Percentiles rank a stretch among this genome's conserved stretches.
Evolutionary conservation across 2,888 invertebrate species (phyloP).

Genomic region (Nowickia ferox): DNA sequence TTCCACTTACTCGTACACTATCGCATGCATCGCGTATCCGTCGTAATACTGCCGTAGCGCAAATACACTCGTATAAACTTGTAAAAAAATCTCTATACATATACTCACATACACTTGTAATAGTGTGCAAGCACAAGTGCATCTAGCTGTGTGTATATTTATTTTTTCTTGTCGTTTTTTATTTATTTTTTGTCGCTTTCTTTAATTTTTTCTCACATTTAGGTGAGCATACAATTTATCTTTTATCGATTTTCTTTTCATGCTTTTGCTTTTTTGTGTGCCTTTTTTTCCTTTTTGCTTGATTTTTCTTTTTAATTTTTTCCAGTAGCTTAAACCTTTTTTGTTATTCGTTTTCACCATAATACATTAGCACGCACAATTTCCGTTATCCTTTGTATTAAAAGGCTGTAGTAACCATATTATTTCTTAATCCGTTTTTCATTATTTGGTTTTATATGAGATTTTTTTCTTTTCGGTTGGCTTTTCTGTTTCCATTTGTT

Average conservation of each 20-base stretch:
- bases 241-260: slow-evolving; percentile 67
- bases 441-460: slow-evolving; percentile 47
- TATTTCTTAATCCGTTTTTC: slow-evolving; percentile 67
- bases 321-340: slow-evolving; percentile 38
- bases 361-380: slow-evolving; percentile 71
- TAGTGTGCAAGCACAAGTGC: slow-evolving; percentile 31
- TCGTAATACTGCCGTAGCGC: slow-evolving; percentile 9
- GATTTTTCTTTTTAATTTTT: slow-evolving; percentile 47
- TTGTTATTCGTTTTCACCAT: slow-evolving; percentile 47
- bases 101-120: slow-evolving; percentile 18
- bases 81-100: slow-evolving; percentile 33
- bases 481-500: slow-evolving; percentile 49
- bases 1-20: slow-evolving; percentile 3
- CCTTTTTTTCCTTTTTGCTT: slow-evolving; percentile 32
- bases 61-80: slow-evolving; percentile 35
- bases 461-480: slow-evolving; percentile 40
- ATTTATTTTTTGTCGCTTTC: slow-evolving; percentile 38
- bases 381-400: slow-evolving; percentile 59
- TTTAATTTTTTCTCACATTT: slow-evolving; percentile 61
- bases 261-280: slow-evolving; percentile 34
- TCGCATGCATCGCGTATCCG: neutral
- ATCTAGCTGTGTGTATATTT: slow-evolving; percentile 26
- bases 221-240: slow-evolving; percentile 70
- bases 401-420: slow-evolving; percentile 49
- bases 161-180: slow-evolving; percentile 47